These are phyloP conservation scores for Diglossa cyanea DNA, from an alignment of 2,797 vertebrate genomes.

Conservation along the genomic window DNA sequence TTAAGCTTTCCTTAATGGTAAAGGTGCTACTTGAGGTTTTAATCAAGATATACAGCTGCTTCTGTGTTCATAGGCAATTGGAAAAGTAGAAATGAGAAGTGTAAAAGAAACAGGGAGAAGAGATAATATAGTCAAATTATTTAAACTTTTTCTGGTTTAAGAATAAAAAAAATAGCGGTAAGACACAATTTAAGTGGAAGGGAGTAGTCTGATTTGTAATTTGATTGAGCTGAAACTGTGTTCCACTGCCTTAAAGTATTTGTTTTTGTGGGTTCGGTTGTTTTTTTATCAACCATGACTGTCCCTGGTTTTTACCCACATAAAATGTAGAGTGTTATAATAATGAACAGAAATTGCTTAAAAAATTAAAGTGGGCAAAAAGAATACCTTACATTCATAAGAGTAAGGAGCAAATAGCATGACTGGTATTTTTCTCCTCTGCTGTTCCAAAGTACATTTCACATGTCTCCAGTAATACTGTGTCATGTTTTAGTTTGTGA, in stretches of 20 bases:
- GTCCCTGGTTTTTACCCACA: too few species aligned
- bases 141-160: neutral
- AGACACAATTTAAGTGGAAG: neutral
- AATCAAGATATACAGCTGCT: neutral
- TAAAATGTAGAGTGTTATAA: too few species aligned
- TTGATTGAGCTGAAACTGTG: neutral
- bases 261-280: neutral
- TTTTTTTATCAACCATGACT: neutral
- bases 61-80: neutral
- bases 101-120: neutral
- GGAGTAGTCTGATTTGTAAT: neutral
- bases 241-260: neutral
- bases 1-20: neutral
- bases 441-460: too few species aligned
- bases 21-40: neutral
- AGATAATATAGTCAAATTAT: neutral
- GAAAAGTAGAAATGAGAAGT: neutral
- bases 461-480: too few species aligned
- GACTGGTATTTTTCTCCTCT: too few species aligned
- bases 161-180: neutral
- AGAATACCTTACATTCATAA: too few species aligned
- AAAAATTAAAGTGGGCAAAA: too few species aligned
- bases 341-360: too few species aligned
- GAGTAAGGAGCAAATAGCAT: too few species aligned
- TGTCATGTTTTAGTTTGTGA: too few species aligned